phyloP scores from a whole-genome alignment of 2,888 invertebrate species.

The Eupithecia exiguata region DNA sequence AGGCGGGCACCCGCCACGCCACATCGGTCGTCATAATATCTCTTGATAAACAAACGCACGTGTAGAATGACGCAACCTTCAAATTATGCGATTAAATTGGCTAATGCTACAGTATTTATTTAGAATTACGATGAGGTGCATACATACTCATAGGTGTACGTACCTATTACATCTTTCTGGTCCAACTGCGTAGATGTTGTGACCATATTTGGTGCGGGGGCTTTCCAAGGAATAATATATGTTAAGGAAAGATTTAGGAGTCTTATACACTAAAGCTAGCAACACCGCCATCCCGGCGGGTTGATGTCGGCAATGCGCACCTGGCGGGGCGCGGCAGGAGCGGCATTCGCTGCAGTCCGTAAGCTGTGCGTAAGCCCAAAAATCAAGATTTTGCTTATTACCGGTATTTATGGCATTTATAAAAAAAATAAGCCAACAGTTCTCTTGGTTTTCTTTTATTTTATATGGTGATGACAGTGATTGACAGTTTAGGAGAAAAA shows the following conservation, averaged over 20 bases:
- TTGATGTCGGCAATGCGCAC: too few relatives aligned
- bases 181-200: slow-evolving; percentile 5
- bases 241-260: background rate
- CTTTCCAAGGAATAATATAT: background rate
- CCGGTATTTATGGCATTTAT: too few relatives aligned
- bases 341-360: too few relatives aligned
- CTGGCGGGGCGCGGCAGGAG: too few relatives aligned
- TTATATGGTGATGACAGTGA: too few relatives aligned
- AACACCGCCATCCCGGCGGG: background rate
- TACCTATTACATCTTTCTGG: background rate
- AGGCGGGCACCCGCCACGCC: too few relatives aligned
- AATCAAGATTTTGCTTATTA: too few relatives aligned
- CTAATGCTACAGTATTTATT: slow-evolving; percentile 8
- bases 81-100: slow-evolving; percentile 12
- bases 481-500: too few relatives aligned
- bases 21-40: background rate
- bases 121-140: background rate
- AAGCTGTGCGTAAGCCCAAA: too few relatives aligned
- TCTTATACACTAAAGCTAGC: background rate
- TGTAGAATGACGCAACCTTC: slow-evolving; percentile 5
- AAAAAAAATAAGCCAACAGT: too few relatives aligned
- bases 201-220: background rate
- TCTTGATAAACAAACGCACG: slow-evolving; percentile 3
- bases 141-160: background rate
- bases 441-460: too few relatives aligned